Base-by-base conservation (phyloP, 1,140 invertebrate species). In the Polypedilum pembai region DNA sequence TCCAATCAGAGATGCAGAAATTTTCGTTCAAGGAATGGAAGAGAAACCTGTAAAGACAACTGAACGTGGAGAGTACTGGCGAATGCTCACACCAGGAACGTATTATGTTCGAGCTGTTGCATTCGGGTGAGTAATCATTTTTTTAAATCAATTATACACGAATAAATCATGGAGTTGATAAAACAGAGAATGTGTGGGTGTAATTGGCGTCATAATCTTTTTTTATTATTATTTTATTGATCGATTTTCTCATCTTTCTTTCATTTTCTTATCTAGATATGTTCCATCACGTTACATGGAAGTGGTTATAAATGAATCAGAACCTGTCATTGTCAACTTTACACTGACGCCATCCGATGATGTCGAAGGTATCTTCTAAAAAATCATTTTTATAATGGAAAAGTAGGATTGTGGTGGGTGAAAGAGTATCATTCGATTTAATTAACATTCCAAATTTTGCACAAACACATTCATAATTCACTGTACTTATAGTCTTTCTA, bases 41-140 rank as follows among this genome's bases (percentile, higher is more conserved):
- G 89, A 92, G 76, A 92, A 92, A 79, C 76, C 82, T 1, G 84
- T 96, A 18, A 86, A 85, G 12, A 92, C 89, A 0, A 92, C 91
- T 3, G 83, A 86, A 69, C 79, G 85, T n/a, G 94, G 94, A 73
- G 92, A 95, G 80, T 97, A 90, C 83, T 97, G 94, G 94, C 83
- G 94, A 75, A 83, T 96, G 40, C 81, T 96, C 5, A 80, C 92
- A 3, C 93, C 94, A 40, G 94, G 93, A 77, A 84, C 84, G n/a
- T 96, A 95, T 80, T 85, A 84, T 24, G 84, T 96, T 73, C 87
- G 84, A 76, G 90, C 88, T 7, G 79, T 83, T 41, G 91, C 91
- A 69, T 86, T 86, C 83, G 92, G 92, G 93, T 94, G 85, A 84
- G 83, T 79, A 41, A 74, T 4, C 69, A 3, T 73, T 21, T 21